Conservation (phyloP, 2,113 vertebrate species). For the Sigmodon hispidus region DNA sequence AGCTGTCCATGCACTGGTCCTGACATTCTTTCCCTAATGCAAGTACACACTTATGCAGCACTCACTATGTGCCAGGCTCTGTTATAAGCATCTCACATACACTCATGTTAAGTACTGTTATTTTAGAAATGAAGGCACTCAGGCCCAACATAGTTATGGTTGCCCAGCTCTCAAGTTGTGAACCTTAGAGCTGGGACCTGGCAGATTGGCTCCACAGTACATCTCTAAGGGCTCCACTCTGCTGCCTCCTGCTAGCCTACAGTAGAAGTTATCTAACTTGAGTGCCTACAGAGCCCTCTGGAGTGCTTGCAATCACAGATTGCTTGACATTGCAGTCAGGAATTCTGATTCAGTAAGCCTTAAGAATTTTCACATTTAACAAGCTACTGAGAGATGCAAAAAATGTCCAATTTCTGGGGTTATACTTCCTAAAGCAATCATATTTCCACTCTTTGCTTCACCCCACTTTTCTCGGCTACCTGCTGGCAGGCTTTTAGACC, state of each 20-base stretch:
- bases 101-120: neutral
- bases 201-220: neutral
- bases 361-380: neutral
- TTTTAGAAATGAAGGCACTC: neutral
- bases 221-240: neutral
- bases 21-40: neutral
- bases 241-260: rapidly evolving
- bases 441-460: neutral
- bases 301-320: neutral
- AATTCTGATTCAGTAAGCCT: neutral
- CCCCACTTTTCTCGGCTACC: neutral
- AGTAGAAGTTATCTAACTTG: neutral
- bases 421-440: neutral
- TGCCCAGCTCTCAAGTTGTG: neutral
- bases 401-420: neutral
- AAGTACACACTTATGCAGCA: neutral
- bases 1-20: neutral
- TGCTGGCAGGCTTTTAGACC: neutral
- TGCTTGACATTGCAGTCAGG: neutral
- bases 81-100: neutral
- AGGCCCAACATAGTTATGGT: neutral
- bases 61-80: neutral
- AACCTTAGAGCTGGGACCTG: neutral
- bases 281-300: no score
- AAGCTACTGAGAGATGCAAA: neutral